A percentile compares a stretch with the other conserved stretches of the same genome.
Conservation (phyloP, 2,797 vertebrate species). For the Microhierax caerulescens region DNA sequence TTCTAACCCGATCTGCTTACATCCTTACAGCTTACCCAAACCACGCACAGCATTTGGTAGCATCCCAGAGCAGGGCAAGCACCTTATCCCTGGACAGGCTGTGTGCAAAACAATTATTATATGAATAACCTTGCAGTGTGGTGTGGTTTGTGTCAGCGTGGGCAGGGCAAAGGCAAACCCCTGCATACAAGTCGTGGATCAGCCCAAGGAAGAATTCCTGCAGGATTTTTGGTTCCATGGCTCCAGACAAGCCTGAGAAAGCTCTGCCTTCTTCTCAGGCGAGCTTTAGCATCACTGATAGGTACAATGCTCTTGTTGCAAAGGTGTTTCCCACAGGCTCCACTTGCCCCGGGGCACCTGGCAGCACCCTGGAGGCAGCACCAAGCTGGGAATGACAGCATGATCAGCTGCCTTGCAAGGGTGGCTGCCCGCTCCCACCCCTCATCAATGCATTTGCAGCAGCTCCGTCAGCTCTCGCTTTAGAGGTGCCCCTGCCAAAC, state of each 20-base stretch:
- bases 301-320: neutral
- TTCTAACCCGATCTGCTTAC: neutral
- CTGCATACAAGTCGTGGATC: neutral
- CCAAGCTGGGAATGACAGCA: neutral
- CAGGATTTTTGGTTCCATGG: neutral
- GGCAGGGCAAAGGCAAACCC: neutral
- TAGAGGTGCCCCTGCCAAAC: neutral
- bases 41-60: too few species aligned
- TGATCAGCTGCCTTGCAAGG: neutral
- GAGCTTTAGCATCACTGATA: neutral
- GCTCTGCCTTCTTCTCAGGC: neutral
- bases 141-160: neutral
- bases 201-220: neutral
- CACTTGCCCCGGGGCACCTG: neutral
- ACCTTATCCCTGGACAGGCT: neutral
- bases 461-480: neutral
- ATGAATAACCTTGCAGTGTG: neutral
- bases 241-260: neutral
- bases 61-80: neutral
- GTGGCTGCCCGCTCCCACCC: neutral
- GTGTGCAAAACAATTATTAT: neutral
- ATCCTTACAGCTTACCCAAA: neutral
- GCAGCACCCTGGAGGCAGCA: neutral
- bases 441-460: too few species aligned
- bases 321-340: neutral